Conservation (phyloP, 1,140 invertebrate species). For the Pomacea maculata region DNA sequence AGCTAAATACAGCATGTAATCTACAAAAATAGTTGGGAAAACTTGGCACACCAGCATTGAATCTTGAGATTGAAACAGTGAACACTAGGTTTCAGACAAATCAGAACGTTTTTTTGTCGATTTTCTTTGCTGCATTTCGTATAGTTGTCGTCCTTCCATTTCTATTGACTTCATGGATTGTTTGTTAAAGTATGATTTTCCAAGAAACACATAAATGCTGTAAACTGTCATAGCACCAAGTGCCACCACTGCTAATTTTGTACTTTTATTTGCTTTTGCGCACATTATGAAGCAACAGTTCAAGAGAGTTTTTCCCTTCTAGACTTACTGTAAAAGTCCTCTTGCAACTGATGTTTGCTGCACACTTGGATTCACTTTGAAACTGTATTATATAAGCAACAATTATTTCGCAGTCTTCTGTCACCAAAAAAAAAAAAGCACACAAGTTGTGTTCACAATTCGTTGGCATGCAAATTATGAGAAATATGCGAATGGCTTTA, state of each 20-base stretch:
- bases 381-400: not conserved
- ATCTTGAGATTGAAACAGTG: too few species aligned
- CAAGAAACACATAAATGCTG: not conserved
- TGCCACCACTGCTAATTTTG: not conserved
- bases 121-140: not conserved
- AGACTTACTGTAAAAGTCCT: not conserved
- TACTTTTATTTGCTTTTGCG: too few species aligned
- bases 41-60: too few species aligned
- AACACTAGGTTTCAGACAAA: too few species aligned
- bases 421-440: not conserved
- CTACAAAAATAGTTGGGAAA: too few species aligned
- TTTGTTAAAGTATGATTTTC: not conserved
- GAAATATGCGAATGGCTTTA: too few species aligned
- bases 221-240: not conserved
- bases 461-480: too few species aligned
- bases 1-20: too few species aligned
- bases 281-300: not conserved
- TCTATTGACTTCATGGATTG: not conserved
- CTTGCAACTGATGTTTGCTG: not conserved
- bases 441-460: not conserved
- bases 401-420: not conserved
- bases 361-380: not conserved
- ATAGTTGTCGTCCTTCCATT: conserved; percentile 8
- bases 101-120: not conserved
- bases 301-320: too few species aligned